Percentiles rank a stretch among this genome's conserved stretches.
Evolutionary conservation across 2,113 vertebrate species (phyloP).

Genomic region (Ondatra zibethicus): DNA sequence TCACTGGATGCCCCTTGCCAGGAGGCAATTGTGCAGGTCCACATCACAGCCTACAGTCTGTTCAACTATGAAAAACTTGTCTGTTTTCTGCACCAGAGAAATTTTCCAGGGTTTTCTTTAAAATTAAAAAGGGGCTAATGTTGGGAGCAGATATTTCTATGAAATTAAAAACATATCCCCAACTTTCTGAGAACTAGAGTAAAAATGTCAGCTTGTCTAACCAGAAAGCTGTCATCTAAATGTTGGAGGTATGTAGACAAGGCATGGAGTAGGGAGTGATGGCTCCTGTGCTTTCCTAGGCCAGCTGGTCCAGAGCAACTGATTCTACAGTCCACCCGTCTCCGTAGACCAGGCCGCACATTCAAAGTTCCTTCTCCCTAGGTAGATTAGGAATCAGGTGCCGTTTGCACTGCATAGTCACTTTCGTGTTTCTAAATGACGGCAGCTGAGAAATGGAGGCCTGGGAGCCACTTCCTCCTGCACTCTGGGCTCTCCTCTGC

Average conservation of each 20-base stretch:
- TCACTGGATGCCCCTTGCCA: not conserved
- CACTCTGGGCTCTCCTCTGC: not conserved
- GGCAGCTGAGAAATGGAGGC: not conserved
- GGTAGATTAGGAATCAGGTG: not conserved
- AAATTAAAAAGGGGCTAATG: constrained; percentile 12
- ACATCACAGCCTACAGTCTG: not conserved
- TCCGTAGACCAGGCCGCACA: not conserved
- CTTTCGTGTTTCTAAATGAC: not conserved
- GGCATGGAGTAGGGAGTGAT: not conserved
- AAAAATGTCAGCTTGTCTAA: not conserved
- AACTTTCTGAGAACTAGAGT: constrained; percentile 43
- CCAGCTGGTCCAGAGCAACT: not conserved
- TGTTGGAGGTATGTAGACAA: not conserved
- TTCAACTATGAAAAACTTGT: not conserved
- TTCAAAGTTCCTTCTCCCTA: not conserved
- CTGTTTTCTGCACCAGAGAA: not conserved
- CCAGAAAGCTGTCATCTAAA: constrained; percentile 19
- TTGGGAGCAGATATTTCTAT: constrained; percentile 15
- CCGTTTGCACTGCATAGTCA: not conserved
- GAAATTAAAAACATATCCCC: constrained; percentile 8
- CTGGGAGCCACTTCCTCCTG: constrained; percentile 35
- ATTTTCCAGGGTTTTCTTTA: constrained; percentile 27
- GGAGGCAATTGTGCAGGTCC: too few species aligned
- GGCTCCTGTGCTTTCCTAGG: not conserved
- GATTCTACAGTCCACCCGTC: not conserved